Conservation (phyloP, 2,797 vertebrate species). For the Gobio occitaniae region DNA sequence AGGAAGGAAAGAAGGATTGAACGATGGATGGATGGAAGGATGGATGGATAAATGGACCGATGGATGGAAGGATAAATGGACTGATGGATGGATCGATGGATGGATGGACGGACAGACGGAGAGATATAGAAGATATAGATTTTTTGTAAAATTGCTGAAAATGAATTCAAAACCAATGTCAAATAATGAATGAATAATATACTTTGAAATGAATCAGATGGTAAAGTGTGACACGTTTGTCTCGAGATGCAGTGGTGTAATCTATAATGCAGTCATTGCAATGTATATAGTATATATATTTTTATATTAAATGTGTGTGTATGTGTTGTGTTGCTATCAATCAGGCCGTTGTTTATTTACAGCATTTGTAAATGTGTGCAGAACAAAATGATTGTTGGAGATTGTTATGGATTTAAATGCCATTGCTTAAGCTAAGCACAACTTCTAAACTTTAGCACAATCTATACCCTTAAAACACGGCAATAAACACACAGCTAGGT, state of each 20-base stretch:
- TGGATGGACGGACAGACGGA: no score
- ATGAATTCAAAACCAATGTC: no score
- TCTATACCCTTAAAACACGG: constrained; percentile 1
- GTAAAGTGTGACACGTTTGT: neutral
- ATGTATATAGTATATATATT: neutral
- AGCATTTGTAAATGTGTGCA: neutral
- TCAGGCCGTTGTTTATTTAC: constrained; percentile 1
- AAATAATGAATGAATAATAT: neutral
- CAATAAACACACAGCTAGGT: constrained; percentile 3
- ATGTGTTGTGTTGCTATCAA: neutral
- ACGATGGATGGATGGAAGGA: no score
- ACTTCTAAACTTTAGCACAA: neutral
- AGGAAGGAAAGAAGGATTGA: no score
- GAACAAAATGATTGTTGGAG: neutral
- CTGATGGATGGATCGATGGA: no score
- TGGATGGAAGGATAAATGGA: no score
- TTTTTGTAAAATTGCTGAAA: no score
- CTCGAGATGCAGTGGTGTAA: neutral
- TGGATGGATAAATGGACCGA: no score
- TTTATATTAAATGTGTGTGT: neutral
- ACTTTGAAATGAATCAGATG: neutral
- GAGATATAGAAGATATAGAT: no score
- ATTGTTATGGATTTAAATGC: constrained; percentile 6
- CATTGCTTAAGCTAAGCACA: neutral
- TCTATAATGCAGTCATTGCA: neutral